phyloP scores from a whole-genome alignment of 2,113 vertebrate genomes.

The Halichoerus grypus region DNA sequence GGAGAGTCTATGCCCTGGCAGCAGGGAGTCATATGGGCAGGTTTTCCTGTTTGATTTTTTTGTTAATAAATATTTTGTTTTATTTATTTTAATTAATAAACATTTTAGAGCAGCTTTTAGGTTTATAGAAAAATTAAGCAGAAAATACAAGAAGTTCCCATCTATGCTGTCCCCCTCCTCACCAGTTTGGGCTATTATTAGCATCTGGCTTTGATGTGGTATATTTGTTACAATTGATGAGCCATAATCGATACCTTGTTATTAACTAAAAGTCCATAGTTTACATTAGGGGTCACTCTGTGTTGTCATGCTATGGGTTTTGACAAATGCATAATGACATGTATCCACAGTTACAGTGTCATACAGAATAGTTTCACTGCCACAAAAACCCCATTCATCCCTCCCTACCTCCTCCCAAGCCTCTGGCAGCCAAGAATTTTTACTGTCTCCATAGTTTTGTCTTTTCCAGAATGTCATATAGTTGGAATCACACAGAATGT shows the following conservation, averaged over 20 bases:
- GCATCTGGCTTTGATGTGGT: background rate
- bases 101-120: background rate
- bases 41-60: background rate
- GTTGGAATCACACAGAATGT: background rate
- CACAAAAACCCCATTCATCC: no score
- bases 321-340: background rate
- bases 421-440: no score
- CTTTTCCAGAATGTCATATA: background rate
- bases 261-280: background rate
- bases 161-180: background rate
- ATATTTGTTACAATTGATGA: background rate
- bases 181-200: background rate
- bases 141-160: background rate
- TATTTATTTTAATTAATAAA: background rate
- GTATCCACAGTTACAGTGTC: background rate
- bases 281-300: background rate
- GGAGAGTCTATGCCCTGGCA: background rate
- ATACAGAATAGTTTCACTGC: background rate
- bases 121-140: background rate
- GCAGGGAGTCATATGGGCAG: background rate
- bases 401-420: background rate
- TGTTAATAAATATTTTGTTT: background rate
- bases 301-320: background rate
- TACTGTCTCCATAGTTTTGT: background rate
- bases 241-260: background rate